Base-by-base conservation (phyloP, 2,888 invertebrate genomes). In the Pheosia gnoma region DNA sequence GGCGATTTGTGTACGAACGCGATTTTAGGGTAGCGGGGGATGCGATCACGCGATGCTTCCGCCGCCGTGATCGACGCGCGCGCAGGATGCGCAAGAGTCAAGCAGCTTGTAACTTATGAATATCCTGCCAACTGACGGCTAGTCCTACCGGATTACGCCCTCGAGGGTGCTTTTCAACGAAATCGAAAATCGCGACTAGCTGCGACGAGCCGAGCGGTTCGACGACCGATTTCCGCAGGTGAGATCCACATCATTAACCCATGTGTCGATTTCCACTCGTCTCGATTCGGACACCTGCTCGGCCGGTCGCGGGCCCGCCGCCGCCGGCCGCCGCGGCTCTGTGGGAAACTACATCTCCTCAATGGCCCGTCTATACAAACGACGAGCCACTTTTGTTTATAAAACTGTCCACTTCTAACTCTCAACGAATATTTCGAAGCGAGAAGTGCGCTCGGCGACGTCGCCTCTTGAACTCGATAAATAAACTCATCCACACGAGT, bases 361-460 rank as follows among this genome's bases (percentile, higher is more conserved):
- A 91, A 91, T 91, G 88, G 85, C 72, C 84, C 82, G 85, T 81
- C 87, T 83, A 86, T 83, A 86, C 85, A 85, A 79, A 80, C 82
- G 80, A 80, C 80, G 68, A 78, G 67, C 81, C 83, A 82, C 84
- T 85, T 87, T 90, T 93, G 91, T 93, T 93, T 93, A 91, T 89
- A 87, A 92, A 93, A 93, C 93, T 91, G 90, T 90, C 91, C 89
- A 91, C 92, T 92, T 85, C 83, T 87, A 85, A 80, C 82, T 79
- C 79, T 78, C 80, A 68, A 82, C 77, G 81, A 83, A 84, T 83
- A 83, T 85, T 85, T 84, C 83, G 82, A 74, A 74, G 74, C 78
- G 82, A 87, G 83, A 82, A 85, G 80, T 78, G 80, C 81, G 80
- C 75, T 80, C 67, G 71, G 66, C 62, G 70, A 73, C 80, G 80